phyloP scores from a whole-genome alignment of 1,140 invertebrate species.

The Tetragonula clypearis region DNA sequence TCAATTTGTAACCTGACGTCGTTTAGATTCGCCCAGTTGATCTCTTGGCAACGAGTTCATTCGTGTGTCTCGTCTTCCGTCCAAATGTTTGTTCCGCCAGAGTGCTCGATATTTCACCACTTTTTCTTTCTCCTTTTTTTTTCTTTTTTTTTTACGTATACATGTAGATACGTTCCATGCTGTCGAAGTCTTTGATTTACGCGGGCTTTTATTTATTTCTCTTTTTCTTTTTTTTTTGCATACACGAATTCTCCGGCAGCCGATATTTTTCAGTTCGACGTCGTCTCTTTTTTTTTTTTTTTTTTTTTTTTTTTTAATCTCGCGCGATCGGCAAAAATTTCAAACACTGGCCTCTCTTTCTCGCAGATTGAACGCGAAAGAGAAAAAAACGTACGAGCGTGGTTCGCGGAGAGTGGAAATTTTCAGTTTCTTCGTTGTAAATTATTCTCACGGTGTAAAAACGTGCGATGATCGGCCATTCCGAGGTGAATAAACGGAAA shows the following conservation, averaged over 20 bases:
- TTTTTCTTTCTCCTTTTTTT: not conserved
- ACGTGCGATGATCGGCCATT: too few relatives aligned
- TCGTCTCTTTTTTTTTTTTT: not conserved
- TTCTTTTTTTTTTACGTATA: not conserved
- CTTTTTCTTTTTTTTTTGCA: not conserved
- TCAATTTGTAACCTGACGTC: conserved; percentile 44
- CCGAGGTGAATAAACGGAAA: too few relatives aligned
- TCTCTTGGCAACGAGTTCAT: conserved; percentile 22
- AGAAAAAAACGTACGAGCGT: too few relatives aligned
- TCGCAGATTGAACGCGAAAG: too few relatives aligned
- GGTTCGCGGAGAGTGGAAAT: too few relatives aligned
- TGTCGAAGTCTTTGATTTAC: not conserved
- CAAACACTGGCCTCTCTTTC: not conserved
- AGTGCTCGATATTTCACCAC: not conserved
- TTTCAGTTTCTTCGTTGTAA: too few relatives aligned
- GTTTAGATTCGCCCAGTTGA: conserved; percentile 28
- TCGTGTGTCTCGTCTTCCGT: not conserved
- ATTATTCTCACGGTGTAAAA: too few relatives aligned
- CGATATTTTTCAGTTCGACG: not conserved
- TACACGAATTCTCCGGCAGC: not conserved
- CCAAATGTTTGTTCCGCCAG: not conserved
- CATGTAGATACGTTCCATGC: not conserved
- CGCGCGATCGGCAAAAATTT: not conserved
- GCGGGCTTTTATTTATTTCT: not conserved
- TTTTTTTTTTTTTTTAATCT: not conserved